Conservation (phyloP, 2,113 vertebrate species). For the Muntiacus muntjak region DNA sequence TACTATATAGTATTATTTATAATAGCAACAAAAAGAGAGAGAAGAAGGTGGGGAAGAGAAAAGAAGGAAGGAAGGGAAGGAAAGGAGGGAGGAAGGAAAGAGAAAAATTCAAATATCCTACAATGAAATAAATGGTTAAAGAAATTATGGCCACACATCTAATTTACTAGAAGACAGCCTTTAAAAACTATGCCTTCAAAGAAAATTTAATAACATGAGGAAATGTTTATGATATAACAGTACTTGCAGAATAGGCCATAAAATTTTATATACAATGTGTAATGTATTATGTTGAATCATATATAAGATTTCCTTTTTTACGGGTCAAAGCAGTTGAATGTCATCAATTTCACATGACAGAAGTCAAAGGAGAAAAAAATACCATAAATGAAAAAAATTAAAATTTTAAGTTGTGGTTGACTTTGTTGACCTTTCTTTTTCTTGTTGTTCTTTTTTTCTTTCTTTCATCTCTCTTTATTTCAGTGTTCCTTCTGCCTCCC, state of each 20-base stretch:
- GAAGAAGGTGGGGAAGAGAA: no score
- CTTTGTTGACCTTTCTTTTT: not conserved
- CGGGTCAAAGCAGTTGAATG: not conserved
- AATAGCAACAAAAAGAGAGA: not conserved
- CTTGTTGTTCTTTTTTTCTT: not conserved
- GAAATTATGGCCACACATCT: not conserved
- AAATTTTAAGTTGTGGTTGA: not conserved
- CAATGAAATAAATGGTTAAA: not conserved
- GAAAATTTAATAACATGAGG: slow-evolving; percentile 23
- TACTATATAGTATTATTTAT: not conserved
- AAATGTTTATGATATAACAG: slow-evolving; percentile 33
- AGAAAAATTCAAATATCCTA: not conserved
- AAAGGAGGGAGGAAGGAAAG: not conserved
- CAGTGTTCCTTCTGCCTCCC: not conserved
- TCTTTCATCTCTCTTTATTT: not conserved
- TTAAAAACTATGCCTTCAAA: slow-evolving; percentile 42
- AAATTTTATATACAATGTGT: slow-evolving; percentile 37
- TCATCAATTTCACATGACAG: not conserved
- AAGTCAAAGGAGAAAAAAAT: not conserved
- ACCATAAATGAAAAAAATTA: not conserved
- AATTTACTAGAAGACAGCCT: slow-evolving; percentile 31
- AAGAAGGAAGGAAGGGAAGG: not conserved
- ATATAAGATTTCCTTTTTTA: slow-evolving; percentile 47
- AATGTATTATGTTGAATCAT: not conserved
- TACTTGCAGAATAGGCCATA: slow-evolving; percentile 34